Conservation (phyloP, 2,113 vertebrate species). For the Epinephelus fuscoguttatus region DNA sequence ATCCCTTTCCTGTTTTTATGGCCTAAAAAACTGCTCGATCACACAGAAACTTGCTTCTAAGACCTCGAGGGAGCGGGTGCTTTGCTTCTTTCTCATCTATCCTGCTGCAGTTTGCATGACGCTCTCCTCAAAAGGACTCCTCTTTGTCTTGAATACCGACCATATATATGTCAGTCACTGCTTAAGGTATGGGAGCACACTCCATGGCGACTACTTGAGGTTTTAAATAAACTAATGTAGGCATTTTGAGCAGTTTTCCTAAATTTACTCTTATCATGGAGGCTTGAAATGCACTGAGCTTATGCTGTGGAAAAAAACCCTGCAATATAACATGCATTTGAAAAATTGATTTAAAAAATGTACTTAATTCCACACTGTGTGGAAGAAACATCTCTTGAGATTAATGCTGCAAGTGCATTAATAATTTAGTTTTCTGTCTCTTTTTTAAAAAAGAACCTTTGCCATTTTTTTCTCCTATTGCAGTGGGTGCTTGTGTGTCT, state of each 20-base stretch:
- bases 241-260: constrained; percentile 18
- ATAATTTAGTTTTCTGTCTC: constrained; percentile 48
- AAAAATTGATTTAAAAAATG: constrained; percentile 21
- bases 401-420: constrained; percentile 59
- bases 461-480: constrained; percentile 5
- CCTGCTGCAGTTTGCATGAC: constrained; percentile 77
- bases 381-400: constrained; percentile 42
- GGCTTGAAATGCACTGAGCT: constrained; percentile 41
- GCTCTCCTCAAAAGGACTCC: constrained; percentile 49
- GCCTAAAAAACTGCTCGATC: constrained; percentile 56
- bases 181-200: constrained; percentile 37
- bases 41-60: constrained; percentile 48
- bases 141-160: constrained; percentile 62
- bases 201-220: not conserved
- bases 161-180: constrained; percentile 44
- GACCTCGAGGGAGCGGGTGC: constrained; percentile 22
- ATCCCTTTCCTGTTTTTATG: constrained; percentile 45
- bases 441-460: constrained; percentile 6
- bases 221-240: constrained; percentile 18
- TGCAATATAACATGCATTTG: constrained; percentile 41
- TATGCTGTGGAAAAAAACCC: not conserved
- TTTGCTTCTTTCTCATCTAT: constrained; percentile 59
- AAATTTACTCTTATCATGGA: constrained; percentile 21
- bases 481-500: constrained; percentile 46
- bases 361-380: constrained; percentile 3